Percentiles rank a stretch among this genome's conserved stretches.
Evolutionary conservation across 1,140 invertebrate species (phyloP).

Genomic region (Drosophila paulistorum): DNA sequence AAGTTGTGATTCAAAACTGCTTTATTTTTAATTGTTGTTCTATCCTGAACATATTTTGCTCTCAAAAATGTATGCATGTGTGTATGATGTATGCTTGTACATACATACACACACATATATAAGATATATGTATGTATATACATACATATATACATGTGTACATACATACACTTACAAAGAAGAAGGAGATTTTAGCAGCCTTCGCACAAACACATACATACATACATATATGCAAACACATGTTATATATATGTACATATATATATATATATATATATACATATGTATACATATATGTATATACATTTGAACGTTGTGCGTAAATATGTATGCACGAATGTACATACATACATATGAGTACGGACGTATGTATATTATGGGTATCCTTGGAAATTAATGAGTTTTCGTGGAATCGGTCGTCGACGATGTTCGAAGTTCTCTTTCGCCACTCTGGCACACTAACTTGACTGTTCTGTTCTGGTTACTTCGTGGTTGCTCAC

Average conservation of each 20-base stretch:
- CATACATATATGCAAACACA: not conserved
- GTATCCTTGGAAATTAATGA: conserved; percentile 72
- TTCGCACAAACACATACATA: not conserved
- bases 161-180: not conserved
- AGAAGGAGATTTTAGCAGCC: not conserved
- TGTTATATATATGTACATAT: not conserved
- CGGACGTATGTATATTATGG: conserved; percentile 23
- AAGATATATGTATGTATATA: conserved; percentile 25
- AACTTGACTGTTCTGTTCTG: conserved; percentile 16
- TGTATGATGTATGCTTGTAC: not conserved
- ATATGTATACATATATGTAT: not conserved
- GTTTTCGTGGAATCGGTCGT: conserved; percentile 60
- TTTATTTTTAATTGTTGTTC: too few species aligned
- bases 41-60: not conserved
- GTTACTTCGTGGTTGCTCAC: conserved; percentile 12
- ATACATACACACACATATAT: conserved; percentile 5
- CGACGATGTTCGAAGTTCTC: conserved; percentile 28
- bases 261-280: not conserved
- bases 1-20: too few species aligned
- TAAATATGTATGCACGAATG: conserved; percentile 8
- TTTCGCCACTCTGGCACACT: conserved; percentile 12
- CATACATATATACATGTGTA: not conserved
- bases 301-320: not conserved
- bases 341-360: conserved; percentile 14
- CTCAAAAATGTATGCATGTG: conserved; percentile 1